Evolutionary conservation across 2,888 invertebrate species (phyloP).

Genomic region (Caenorhabditis angaria): DNA sequence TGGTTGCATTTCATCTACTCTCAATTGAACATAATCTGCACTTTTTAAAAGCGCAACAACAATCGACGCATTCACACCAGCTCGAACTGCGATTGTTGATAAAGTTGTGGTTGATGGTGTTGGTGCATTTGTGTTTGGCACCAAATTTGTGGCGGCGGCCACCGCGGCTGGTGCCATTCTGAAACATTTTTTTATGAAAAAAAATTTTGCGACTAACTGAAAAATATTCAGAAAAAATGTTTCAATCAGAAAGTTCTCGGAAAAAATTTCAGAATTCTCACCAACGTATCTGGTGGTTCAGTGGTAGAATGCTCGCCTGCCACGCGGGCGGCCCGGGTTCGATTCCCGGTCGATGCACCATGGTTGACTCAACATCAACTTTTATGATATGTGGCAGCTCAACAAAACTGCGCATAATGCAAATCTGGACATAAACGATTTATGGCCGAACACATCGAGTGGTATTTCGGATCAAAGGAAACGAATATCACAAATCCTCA

Average conservation of each 20-base stretch:
- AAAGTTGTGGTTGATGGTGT: slow-evolving; percentile 82
- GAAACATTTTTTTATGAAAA: slow-evolving; percentile 16
- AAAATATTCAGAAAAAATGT: too few species aligned
- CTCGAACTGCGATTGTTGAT: slow-evolving; percentile 88
- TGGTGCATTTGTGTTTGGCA: slow-evolving; percentile 15
- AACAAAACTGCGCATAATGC: too few species aligned
- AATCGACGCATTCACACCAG: slow-evolving; percentile 83
- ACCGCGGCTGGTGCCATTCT: slow-evolving; percentile 47
- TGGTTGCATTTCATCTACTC: slow-evolving; percentile 86
- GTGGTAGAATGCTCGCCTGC: slow-evolving; percentile 72
- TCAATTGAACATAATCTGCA: slow-evolving; percentile 84
- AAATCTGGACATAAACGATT: too few species aligned
- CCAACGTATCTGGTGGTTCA: too few species aligned
- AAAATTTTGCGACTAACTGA: background rate
- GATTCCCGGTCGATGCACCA: slow-evolving; percentile 71
- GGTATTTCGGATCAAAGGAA: too few species aligned
- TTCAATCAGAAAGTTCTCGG: too few species aligned
- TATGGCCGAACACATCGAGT: too few species aligned
- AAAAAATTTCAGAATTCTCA: too few species aligned
- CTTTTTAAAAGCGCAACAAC: slow-evolving; percentile 89
- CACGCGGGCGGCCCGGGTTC: slow-evolving; percentile 71
- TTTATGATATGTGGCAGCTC: too few species aligned
- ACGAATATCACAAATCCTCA: too few species aligned
- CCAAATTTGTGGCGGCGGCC: slow-evolving; percentile 29
- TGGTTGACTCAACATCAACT: too few species aligned